Percentiles rank a stretch among this genome's conserved stretches.
Conservation (phyloP, 2,888 invertebrate species). For the Phaedon cochleariae region DNA sequence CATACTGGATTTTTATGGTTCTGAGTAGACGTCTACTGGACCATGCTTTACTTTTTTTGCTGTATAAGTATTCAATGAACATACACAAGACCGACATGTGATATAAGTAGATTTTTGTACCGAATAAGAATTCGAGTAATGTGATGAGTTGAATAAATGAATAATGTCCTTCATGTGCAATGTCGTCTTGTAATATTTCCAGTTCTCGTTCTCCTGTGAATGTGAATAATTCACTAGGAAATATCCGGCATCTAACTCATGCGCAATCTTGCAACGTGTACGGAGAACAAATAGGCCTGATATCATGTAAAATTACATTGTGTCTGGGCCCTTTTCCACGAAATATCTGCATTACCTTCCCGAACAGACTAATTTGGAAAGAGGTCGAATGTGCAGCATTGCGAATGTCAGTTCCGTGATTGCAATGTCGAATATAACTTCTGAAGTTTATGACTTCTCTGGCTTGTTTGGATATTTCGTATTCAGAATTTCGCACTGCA, state of each 20-base stretch:
- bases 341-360: not conserved
- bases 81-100: too few relatives aligned
- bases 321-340: not conserved
- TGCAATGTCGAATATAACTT: conserved; percentile 21
- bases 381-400: conserved; percentile 6
- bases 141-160: too few relatives aligned
- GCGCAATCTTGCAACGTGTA: not conserved
- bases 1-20: too few relatives aligned
- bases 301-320: not conserved
- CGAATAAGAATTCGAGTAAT: too few relatives aligned
- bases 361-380: not conserved
- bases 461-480: conserved; percentile 3
- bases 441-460: conserved; percentile 20
- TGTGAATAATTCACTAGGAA: not conserved
- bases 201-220: too few relatives aligned
- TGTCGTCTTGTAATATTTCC: too few relatives aligned
- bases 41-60: too few relatives aligned
- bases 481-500: not conserved
- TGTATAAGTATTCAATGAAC: too few relatives aligned
- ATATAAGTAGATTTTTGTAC: too few relatives aligned
- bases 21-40: too few relatives aligned
- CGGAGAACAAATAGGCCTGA: not conserved
- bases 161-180: too few relatives aligned
- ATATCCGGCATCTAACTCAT: not conserved
- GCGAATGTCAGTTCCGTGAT: conserved; percentile 10